Evolutionary conservation across 2,888 invertebrate species (phyloP).

Genomic region (Platycnemis pennipes): DNA sequence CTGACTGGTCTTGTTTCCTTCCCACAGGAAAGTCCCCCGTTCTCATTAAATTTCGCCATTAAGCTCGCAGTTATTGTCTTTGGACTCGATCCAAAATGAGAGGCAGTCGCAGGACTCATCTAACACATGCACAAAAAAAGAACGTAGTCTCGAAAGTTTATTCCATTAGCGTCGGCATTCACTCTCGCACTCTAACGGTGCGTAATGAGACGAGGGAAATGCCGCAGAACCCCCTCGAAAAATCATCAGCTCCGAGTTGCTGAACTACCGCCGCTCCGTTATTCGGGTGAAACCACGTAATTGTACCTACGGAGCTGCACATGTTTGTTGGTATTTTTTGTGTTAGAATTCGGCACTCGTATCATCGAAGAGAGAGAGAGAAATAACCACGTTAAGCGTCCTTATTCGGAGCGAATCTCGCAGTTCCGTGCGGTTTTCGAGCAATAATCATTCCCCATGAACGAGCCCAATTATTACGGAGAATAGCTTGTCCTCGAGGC

Average conservation of each 20-base stretch:
- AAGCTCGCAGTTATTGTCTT: constrained; percentile 12
- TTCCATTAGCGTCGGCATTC: background rate
- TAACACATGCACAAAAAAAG: background rate
- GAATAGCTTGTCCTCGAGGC: constrained; percentile 18
- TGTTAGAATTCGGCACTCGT: background rate
- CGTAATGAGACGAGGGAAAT: background rate
- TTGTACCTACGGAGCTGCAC: background rate
- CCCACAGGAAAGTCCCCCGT: background rate
- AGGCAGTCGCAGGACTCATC: background rate
- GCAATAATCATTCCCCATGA: background rate
- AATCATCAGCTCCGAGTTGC: background rate
- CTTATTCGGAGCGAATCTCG: background rate
- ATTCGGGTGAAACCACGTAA: background rate
- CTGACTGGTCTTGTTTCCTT: background rate
- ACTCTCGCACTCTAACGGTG: background rate
- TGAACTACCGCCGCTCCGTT: background rate
- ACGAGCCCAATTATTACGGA: background rate
- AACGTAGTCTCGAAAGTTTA: constrained; percentile 11
- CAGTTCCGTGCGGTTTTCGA: background rate
- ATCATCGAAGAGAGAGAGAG: background rate
- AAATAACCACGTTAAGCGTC: constrained; percentile 10
- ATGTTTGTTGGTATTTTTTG: background rate
- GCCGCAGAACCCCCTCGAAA: background rate
- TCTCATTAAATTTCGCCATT: constrained; percentile 28
- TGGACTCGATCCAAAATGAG: constrained; percentile 14